Percentiles rank a stretch among this genome's conserved stretches.
phyloP scores from a whole-genome alignment of 2,888 invertebrate genomes.

The Furcula furcula region DNA sequence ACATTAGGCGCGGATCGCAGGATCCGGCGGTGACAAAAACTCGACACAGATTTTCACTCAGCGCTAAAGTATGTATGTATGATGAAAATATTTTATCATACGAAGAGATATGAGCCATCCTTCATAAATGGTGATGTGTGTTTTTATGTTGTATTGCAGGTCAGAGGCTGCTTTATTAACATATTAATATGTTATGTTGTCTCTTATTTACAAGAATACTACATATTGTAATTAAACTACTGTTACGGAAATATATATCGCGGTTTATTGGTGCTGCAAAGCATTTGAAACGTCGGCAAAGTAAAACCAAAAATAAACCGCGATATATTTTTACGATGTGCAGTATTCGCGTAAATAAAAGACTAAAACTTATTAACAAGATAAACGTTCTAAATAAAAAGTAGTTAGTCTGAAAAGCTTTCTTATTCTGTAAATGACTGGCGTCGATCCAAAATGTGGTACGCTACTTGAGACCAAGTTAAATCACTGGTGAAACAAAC shows the following conservation, averaged over 20 bases:
- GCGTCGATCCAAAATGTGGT: background rate
- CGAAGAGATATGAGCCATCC: background rate
- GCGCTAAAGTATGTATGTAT: constrained; percentile 20
- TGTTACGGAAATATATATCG: too few species aligned
- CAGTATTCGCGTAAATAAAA: too few species aligned
- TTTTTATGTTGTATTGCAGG: background rate
- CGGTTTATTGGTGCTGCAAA: too few species aligned
- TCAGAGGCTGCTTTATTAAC: too few species aligned
- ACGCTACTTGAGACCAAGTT: constrained; percentile 2
- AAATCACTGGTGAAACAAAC: constrained; percentile 9
- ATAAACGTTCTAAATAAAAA: background rate
- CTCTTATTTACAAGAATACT: too few species aligned
- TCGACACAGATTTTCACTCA: constrained; percentile 45
- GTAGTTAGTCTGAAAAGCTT: background rate
- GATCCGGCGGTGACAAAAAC: constrained; percentile 39
- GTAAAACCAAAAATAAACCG: too few species aligned
- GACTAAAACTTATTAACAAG: too few species aligned
- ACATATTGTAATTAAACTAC: too few species aligned
- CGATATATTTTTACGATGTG: too few species aligned
- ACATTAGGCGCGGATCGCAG: constrained; percentile 35
- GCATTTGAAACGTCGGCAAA: too few species aligned
- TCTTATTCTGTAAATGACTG: background rate
- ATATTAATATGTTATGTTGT: too few species aligned
- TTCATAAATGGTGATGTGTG: background rate
- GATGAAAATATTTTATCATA: constrained; percentile 15